Conservation (phyloP, 2,888 invertebrate genomes). For the Ectemnius cavifrons region DNA sequence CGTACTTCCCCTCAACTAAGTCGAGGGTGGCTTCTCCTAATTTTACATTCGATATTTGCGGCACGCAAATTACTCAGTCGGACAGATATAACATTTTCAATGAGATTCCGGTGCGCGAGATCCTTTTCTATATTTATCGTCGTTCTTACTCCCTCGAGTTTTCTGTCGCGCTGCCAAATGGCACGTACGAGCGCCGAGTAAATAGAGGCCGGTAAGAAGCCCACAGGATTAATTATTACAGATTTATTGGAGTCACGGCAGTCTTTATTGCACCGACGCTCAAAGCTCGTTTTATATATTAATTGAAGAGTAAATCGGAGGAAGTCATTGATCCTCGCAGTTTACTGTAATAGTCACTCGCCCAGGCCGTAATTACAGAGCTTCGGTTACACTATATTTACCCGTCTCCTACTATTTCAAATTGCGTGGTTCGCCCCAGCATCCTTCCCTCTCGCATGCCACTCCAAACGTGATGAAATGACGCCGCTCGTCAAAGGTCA, state of each 20-base stretch:
- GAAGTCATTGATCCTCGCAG: slow-evolving; percentile 7
- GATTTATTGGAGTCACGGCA: background rate
- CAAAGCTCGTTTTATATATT: background rate
- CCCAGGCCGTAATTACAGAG: background rate
- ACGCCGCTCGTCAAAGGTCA: too few species aligned
- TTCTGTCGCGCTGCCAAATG: background rate
- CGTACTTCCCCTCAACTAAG: too few species aligned
- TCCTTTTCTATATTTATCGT: background rate
- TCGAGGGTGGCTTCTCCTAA: too few species aligned
- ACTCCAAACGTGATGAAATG: too few species aligned
- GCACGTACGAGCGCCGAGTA: slow-evolving; percentile 1
- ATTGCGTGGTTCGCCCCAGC: background rate
- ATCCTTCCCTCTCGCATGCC: too few species aligned
- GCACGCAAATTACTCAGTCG: slow-evolving; percentile 1
- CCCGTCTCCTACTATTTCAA: background rate
- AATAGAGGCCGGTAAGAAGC: background rate
- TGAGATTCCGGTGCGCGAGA: too few species aligned
- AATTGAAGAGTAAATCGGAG: slow-evolving; percentile 2
- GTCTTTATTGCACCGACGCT: background rate
- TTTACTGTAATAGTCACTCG: background rate
- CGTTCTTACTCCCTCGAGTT: background rate
- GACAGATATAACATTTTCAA: background rate
- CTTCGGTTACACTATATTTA: slow-evolving; percentile 8
- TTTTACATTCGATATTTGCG: background rate
- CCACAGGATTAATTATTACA: background rate